Percentiles rank a stretch among this genome's conserved stretches.
phyloP scores from a whole-genome alignment of 2,888 invertebrate genomes.

The Himalopsyche japonica region DNA sequence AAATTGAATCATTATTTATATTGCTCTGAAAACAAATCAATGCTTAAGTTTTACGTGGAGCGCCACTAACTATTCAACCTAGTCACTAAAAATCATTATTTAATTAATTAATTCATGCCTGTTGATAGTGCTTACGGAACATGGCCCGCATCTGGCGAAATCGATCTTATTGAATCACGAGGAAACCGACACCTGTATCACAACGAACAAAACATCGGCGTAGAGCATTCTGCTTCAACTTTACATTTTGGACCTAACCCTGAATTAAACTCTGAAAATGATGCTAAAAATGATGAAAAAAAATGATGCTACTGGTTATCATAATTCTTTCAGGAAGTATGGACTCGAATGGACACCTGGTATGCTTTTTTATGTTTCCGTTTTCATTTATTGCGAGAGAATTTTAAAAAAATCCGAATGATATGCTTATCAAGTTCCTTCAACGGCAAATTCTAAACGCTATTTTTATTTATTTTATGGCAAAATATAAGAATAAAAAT shows the following conservation, averaged over 20 bases:
- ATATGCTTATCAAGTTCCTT: no score
- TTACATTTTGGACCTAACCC: conserved; percentile 70
- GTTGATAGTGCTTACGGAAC: conserved; percentile 64
- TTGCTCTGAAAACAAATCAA: no score
- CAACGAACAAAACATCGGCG: conserved; percentile 61
- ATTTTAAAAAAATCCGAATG: no score
- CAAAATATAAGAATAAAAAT: no score
- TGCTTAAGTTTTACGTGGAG: no score
- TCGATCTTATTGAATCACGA: conserved; percentile 69
- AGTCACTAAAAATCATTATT: background rate
- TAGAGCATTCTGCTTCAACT: conserved; percentile 63
- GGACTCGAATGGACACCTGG: conserved; percentile 69
- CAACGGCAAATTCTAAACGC: no score
- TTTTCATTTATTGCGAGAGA: no score
- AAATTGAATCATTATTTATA: no score
- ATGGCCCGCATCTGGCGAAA: conserved; percentile 75
- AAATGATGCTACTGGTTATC: conserved; percentile 51
- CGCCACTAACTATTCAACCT: no score
- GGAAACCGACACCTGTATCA: conserved; percentile 62
- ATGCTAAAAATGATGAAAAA: conserved; percentile 58
- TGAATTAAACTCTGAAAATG: conserved; percentile 57
- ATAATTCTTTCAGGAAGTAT: conserved; percentile 66
- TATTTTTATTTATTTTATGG: no score
- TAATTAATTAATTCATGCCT: conserved; percentile 74
- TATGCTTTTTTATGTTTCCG: conserved; percentile 37